Evolutionary conservation across 1,140 invertebrate genomes (phyloP), one percentile per base, ranked within the genome.

Genomic region (Idris sp.): DNA sequence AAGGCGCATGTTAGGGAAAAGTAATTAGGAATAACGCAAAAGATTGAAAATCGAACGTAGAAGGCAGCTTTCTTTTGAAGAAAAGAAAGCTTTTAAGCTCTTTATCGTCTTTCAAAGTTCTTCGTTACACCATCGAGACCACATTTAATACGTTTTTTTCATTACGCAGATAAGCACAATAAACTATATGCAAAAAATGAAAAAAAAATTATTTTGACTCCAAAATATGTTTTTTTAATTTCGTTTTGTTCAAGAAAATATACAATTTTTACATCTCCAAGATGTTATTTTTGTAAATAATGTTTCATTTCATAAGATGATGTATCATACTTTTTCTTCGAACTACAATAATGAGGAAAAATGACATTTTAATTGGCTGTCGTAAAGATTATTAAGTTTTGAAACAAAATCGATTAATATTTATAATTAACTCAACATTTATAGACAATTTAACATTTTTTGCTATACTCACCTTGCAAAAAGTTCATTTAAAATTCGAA

Each of bases 401-500:
- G n/a, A n/a, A n/a, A n/a, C n/a, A n/a, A n/a, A n/a, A n/a, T n/a
- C n/a, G n/a, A n/a, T n/a, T n/a, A n/a, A n/a, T n/a, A n/a, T n/a
- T n/a, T n/a, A n/a, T n/a, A n/a, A n/a, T n/a, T n/a, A n/a, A n/a
- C n/a, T n/a, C n/a, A n/a, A n/a, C n/a, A 22, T 2, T 22, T 22
- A 22, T 6, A 22, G 6, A 22, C 19, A 22, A 22, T 22, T n/a
- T n/a, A n/a, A n/a, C n/a, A n/a, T n/a, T 6, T 6, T 31, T 33
- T 10, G 16, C n/a, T 16, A 5, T 7, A 26, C 40, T 90, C 85
- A 95, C 94, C 94, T 92, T 15, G 96, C 97, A 86, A 98, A 99
- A 16, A 99, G 91, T 88, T 98, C 97, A 85, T 98, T 99, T 8
- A 99, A 91, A 26, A 98, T 90, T 65, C 95, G 90, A 15, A 98